Evolutionary conservation across 2,797 vertebrate species (phyloP), one percentile per base, ranked within the genome.

Genomic region (Clarias platycephalus): DNA sequence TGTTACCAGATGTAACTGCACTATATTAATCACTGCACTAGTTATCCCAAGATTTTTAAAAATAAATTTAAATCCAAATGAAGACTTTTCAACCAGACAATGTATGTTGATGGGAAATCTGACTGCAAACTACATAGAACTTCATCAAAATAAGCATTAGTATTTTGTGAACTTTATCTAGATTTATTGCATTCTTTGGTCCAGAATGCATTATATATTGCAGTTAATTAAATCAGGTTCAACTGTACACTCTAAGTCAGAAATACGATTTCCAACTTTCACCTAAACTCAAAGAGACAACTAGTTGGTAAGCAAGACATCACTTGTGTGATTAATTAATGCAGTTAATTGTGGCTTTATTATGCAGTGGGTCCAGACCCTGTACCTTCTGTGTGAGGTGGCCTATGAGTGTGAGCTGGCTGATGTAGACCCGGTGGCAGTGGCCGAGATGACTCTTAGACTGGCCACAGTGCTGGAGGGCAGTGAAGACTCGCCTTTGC

Each of bases 321-420:
- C 55, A 24, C 28, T 37, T 40, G 3, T n/a, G 57, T 62, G 60
- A 62, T 62, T 62, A 37, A 77, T 37, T 22, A 77, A n/a, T 77
- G 10, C 26, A 20, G 16, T 53, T 53, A 28, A 31, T 58, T 57
- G 6, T 71, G 55, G 53, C 28, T 55, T 3, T 85, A 9, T 90
- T 87, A 80, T 92, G 83, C 87, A 99, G 98, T 97, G 96, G 95
- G 40, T 96, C 84, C 94, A 94, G 91, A 91, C 96, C 88, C 92
- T 99, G 81, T 96, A 92, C 91, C 88, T 95, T 86, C 91, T 97
- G 90, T 96, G 93, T 91, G 96, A 97, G 90, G 93, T 96, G 88
- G 95, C 95, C 86, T 91, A 94, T 28, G 90, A 86, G 53, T 96
- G 84, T 89, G 90, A 91, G 80, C 88, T 96, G 88, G 93, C 91